Conservation (phyloP, 2,888 invertebrate genomes). For the Lepetodrilus schrolli region DNA sequence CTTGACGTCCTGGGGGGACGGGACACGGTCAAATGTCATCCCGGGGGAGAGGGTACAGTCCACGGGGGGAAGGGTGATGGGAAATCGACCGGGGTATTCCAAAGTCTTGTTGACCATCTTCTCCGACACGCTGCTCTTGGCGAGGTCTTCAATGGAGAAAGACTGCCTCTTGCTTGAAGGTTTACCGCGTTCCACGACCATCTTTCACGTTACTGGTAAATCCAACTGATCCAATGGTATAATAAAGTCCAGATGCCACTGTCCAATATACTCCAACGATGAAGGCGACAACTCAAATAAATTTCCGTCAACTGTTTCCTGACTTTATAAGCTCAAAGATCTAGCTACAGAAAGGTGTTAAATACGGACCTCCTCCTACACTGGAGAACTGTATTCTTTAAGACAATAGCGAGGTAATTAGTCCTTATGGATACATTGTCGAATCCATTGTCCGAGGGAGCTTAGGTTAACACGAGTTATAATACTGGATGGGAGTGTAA, state of each 20-base stretch:
- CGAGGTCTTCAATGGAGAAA: conserved; percentile 48
- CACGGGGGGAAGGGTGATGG: not conserved
- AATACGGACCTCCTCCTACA: not conserved
- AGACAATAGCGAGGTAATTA: conserved; percentile 21
- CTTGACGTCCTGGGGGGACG: conserved; percentile 11
- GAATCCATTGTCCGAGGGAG: not conserved
- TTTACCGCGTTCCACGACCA: conserved; percentile 23
- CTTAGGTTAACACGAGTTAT: not conserved
- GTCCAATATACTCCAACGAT: not conserved
- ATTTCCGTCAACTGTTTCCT: not conserved
- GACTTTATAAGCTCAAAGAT: conserved; percentile 3
- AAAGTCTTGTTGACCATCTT: conserved; percentile 24
- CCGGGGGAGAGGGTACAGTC: not conserved
- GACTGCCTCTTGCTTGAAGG: conserved; percentile 42
- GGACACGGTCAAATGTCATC: not conserved
- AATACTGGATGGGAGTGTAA: not conserved
- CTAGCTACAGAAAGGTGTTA: not conserved
- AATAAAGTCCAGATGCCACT: not conserved
- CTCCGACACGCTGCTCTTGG: conserved; percentile 43
- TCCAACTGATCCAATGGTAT: not conserved
- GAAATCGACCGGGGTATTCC: not conserved
- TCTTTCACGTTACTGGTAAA: conserved; percentile 2
- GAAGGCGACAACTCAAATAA: conserved; percentile 1
- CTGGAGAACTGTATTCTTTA: conserved; percentile 5
- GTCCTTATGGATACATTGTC: conserved; percentile 5